phyloP scores from a whole-genome alignment of 1,140 invertebrate species.

The Brachionus rotundiformis region DNA sequence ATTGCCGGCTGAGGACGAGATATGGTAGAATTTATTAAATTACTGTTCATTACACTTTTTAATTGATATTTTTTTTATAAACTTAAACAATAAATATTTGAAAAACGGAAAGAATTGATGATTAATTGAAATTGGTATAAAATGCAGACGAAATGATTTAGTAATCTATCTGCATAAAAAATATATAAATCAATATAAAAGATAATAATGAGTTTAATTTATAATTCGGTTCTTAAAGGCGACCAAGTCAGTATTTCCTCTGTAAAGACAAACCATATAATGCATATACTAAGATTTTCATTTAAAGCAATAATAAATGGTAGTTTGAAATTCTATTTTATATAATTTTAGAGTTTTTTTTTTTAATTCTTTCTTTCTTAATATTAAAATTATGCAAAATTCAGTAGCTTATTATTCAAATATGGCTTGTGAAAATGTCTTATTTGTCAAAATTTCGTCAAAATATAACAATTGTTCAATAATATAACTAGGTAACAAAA shows the following conservation, averaged over 20 bases:
- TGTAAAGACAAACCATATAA: not conserved
- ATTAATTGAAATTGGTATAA: not conserved
- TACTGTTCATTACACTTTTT: conserved; percentile 28
- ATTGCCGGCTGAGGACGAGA: conserved; percentile 25
- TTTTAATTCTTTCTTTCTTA: not conserved
- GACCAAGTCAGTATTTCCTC: not conserved
- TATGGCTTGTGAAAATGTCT: not conserved
- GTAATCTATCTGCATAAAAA: not conserved
- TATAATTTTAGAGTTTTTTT: not conserved
- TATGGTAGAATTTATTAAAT: conserved; percentile 38
- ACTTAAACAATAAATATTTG: conserved; percentile 20
- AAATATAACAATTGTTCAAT: not conserved
- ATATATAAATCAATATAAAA: not conserved
- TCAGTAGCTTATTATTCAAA: not conserved
- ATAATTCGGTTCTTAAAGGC: not conserved
- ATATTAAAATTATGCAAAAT: not conserved
- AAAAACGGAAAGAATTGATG: conserved; percentile 3
- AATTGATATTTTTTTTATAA: not conserved
- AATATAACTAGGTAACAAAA: no score
- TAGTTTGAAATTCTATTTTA: not conserved
- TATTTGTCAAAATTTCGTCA: not conserved
- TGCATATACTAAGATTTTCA: not conserved
- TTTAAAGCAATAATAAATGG: not conserved
- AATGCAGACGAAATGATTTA: not conserved
- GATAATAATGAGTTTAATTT: not conserved